Evolutionary conservation across 2,113 vertebrate genomes (phyloP), one percentile per base, ranked within the genome.

Genomic region (Cyprinodon brontotheroides): DNA sequence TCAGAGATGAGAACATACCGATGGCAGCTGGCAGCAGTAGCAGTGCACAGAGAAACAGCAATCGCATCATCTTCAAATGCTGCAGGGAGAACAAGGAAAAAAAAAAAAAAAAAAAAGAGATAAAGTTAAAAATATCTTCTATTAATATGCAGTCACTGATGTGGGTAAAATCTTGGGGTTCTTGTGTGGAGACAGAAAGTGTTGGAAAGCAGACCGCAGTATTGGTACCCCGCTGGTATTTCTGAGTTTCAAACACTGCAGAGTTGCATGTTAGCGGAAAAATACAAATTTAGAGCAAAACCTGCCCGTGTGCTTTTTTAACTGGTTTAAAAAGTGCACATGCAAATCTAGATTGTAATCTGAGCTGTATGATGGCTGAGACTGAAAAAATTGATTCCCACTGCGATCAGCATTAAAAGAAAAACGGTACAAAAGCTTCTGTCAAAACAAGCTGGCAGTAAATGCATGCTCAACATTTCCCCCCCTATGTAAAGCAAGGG

Each of bases 31-130:
- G 90, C 73, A 95, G 87, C 78, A 94, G 82, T 77, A 94, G 86
- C 82, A 94, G 84, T 89, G 94, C 79, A 84, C 89, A 89, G 81
- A 94, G 86, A 61, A 93, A 78, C 69, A 94, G 81, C 81, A 92
- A 92, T 90, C 92, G 92, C 87, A 93, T 92, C 94, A 95, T 95
- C 89, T 91, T 95, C 85, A 86, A 89, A 89, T 88, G 87, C 93
- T 94, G 88, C 57, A 1, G 72, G 78, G 81, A 45, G 57, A 6
- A 22, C 40, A 4, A 37, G 36, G n/a, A 36, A 68, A n/a, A 65
- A 11, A 67, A 79, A 74, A 72, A 74, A 72, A 60, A 65, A 71
- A 70, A 74, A 43, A 11, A 61, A 20, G 70, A 11, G 61, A 8
- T n/a, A 53, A 80, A 84, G 87, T 86, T 89, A 89, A 72, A 86